These are phyloP conservation scores for Chesias legatella DNA, from an alignment of 2,888 invertebrate genomes.

Conservation along the genomic window DNA sequence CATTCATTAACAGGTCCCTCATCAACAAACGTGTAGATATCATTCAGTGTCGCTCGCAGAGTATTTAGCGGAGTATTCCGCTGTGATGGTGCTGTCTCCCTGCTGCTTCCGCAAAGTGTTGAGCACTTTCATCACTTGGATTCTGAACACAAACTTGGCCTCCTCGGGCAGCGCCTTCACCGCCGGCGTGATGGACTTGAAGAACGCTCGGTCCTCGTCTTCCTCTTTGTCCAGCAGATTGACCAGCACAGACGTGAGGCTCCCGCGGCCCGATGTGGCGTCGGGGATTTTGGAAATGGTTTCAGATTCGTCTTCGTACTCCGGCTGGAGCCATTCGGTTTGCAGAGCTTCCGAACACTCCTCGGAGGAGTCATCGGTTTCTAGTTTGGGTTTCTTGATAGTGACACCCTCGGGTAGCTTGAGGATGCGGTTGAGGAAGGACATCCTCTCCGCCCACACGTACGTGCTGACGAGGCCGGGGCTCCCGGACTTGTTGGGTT, in stretches of 20 bases:
- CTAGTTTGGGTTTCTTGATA: not conserved
- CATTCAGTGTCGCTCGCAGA: conserved; percentile 33
- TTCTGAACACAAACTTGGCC: conserved; percentile 54
- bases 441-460: conserved; percentile 42
- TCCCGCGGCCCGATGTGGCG: conserved; percentile 34
- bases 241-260: conserved; percentile 43
- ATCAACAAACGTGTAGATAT: too few species aligned
- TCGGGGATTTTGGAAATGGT: too few species aligned
- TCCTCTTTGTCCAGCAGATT: conserved; percentile 56
- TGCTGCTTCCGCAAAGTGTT: conserved; percentile 37
- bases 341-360: too few species aligned
- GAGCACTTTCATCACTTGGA: conserved; percentile 54
- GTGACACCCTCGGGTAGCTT: not conserved
- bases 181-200: conserved; percentile 54
- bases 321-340: too few species aligned
- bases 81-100: conserved; percentile 23
- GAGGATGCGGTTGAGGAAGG: conserved; percentile 42
- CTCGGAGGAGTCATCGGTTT: not conserved
- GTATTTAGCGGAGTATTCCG: not conserved
- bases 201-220: conserved; percentile 62
- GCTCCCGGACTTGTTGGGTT: conserved; percentile 29
- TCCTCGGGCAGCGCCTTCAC: conserved; percentile 51
- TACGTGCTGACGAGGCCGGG: conserved; percentile 37
- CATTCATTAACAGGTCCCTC: too few species aligned
- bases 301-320: conserved; percentile 8